Evolutionary conservation across 2,797 vertebrate species (phyloP), one percentile per base, ranked within the genome.

Genomic region (Megalops cyprinoides): DNA sequence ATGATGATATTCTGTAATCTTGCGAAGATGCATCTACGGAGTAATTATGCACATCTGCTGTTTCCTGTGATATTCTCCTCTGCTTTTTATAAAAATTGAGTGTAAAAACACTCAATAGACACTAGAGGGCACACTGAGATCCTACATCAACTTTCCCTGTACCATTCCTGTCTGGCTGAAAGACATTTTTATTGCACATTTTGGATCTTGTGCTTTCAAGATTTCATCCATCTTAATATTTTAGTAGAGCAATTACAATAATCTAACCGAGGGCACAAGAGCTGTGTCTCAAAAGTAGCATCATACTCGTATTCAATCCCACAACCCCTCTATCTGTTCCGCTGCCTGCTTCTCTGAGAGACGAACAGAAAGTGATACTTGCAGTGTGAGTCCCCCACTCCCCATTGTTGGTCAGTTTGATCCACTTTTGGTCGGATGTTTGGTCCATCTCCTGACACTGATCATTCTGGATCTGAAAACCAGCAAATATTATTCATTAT

Each of bases 361-460:
- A 20, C 37, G 3, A 67, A 67, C 1, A 74, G 42, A 37, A 15
- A 44, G 23, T 44, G 48, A 23, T 6, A 31, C 71, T 80, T 75
- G 98, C 97, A 76, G 91, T 96, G 85, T 98, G 97, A 69, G 94
- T 95, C 2, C 93, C 94, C 98, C 98, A 99, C 88, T 98, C 96
- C 37, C 97, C 96, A 0, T 94, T 96, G 86, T 94, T 96, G 39
- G 97, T 98, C 74, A 96, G 91, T 82, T 96, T 97, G 80, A 99
- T 95, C 97, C 97, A 98, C 87, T 98, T 99, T 2, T 96, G 93
- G 49, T 95, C 95, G 0, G 93, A 91, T 2, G 95, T 92, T 81
- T 91, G 91, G 82, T 97, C 97, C 96, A 97, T 96, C 89, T 99
- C 97, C 90, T 99, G 98, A 90, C 98, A 99, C 87, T 98, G 98